Conservation (phyloP, 2,113 vertebrate species). For the Hypocryptadius cinnamomeus region DNA sequence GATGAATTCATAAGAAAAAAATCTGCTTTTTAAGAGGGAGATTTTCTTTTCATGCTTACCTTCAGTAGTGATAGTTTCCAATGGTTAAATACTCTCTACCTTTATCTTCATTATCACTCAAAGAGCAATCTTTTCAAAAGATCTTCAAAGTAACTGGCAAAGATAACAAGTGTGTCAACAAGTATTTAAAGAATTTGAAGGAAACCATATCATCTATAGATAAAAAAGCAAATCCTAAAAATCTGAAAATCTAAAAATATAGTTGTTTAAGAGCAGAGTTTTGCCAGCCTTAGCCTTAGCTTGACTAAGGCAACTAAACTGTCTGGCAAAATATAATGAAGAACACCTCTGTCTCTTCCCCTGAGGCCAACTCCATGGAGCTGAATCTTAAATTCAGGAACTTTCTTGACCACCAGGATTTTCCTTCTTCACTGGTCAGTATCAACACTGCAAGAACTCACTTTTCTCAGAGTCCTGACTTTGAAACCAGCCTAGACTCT, state of each 20-base stretch:
- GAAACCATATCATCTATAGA: not conserved
- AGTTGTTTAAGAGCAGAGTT: not conserved
- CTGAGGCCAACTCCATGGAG: not conserved
- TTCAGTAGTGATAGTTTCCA: not conserved
- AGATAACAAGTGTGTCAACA: not conserved
- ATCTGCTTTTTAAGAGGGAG: not conserved
- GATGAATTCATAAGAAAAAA: not conserved
- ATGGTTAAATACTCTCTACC: not conserved
- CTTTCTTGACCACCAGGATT: not conserved
- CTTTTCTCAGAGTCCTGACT: not conserved
- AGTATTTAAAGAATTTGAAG: not conserved
- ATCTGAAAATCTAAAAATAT: not conserved
- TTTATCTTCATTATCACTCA: not conserved
- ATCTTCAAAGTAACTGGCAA: not conserved
- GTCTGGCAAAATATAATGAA: not conserved
- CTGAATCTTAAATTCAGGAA: not conserved
- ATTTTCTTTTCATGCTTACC: not conserved
- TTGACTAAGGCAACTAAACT: not conserved
- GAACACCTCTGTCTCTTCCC: not conserved
- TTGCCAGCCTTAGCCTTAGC: not conserved
- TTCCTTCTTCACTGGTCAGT: not conserved
- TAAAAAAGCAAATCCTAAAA: not conserved
- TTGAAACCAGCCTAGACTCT: not conserved
- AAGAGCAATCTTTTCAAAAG: not conserved
- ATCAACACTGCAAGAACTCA: not conserved